These are phyloP conservation scores for Melanocharis versteri DNA, from an alignment of 2,113 vertebrate genomes.

Conservation along the genomic window DNA sequence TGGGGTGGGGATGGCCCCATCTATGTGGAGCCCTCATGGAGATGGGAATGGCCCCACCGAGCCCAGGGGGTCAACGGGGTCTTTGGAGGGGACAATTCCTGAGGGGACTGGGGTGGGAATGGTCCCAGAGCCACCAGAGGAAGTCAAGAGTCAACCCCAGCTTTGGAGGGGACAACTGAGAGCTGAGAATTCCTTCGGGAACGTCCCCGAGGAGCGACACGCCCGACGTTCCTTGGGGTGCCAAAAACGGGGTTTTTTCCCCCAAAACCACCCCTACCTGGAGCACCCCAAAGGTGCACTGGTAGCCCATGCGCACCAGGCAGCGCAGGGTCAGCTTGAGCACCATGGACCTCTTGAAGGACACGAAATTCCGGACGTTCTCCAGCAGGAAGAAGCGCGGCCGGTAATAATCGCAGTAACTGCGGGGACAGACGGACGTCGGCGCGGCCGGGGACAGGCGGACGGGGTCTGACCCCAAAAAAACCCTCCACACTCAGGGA, in stretches of 20 bases:
- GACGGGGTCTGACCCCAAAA: neutral
- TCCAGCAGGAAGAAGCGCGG: slow-evolving; percentile 93
- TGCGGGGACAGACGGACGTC: neutral
- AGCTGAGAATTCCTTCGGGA: fast-evolving
- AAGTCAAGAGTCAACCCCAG: neutral
- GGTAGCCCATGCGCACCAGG: slow-evolving; percentile 95
- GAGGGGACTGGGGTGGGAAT: too few species aligned
- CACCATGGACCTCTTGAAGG: slow-evolving; percentile 96
- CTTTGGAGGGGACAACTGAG: neutral
- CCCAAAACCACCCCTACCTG: slow-evolving; percentile 71
- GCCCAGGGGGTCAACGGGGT: fast-evolving
- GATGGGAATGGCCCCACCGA: neutral
- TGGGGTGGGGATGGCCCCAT: too few species aligned
- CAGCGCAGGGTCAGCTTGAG: slow-evolving; percentile 93
- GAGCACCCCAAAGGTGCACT: slow-evolving; percentile 94
- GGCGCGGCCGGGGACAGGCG: neutral
- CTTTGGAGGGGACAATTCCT: neutral
- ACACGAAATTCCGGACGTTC: slow-evolving; percentile 95
- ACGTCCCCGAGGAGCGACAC: fast-evolving
- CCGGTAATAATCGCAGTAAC: slow-evolving; percentile 97
- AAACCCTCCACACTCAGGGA: too few species aligned
- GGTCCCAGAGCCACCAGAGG: neutral
- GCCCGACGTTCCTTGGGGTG: fast-evolving
- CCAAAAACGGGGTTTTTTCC: fast-evolving
- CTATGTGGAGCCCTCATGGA: too few species aligned